Evolutionary conservation across 2,888 invertebrate genomes (phyloP).

Genomic region (Euclidia mi): DNA sequence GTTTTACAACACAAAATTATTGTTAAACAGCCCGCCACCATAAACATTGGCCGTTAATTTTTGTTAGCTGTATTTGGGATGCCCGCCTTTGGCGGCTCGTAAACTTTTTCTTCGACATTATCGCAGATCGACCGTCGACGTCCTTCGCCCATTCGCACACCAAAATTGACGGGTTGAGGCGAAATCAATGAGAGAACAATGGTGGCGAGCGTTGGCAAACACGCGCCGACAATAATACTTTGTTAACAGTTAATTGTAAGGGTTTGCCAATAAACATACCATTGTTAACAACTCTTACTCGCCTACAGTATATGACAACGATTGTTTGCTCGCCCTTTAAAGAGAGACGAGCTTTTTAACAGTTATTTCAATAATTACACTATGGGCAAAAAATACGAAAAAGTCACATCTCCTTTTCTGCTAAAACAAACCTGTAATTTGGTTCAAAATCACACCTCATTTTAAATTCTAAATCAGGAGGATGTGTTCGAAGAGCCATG

Average conservation of each 20-base stretch:
- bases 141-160: constrained; percentile 65
- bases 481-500: neutral
- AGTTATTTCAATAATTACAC: constrained; percentile 25
- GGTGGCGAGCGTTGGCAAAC: constrained; percentile 75
- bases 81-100: constrained; percentile 79
- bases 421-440: constrained; percentile 23
- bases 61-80: constrained; percentile 72
- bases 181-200: constrained; percentile 71
- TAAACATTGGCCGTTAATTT: constrained; percentile 78
- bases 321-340: constrained; percentile 19
- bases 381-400: constrained; percentile 1
- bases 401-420: neutral
- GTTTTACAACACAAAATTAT: constrained; percentile 67
- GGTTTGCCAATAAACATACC: constrained; percentile 78
- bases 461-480: constrained; percentile 33
- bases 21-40: constrained; percentile 71
- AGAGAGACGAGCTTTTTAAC: constrained; percentile 31
- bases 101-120: constrained; percentile 74
- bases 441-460: constrained; percentile 28
- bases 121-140: constrained; percentile 58
- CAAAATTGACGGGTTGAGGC: constrained; percentile 77
- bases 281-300: constrained; percentile 77
- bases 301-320: constrained; percentile 66
- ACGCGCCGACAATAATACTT: constrained; percentile 68
- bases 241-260: constrained; percentile 82